Evolutionary conservation across 2,113 vertebrate species (phyloP), one percentile per base, ranked within the genome.

Genomic region (Channa argus): DNA sequence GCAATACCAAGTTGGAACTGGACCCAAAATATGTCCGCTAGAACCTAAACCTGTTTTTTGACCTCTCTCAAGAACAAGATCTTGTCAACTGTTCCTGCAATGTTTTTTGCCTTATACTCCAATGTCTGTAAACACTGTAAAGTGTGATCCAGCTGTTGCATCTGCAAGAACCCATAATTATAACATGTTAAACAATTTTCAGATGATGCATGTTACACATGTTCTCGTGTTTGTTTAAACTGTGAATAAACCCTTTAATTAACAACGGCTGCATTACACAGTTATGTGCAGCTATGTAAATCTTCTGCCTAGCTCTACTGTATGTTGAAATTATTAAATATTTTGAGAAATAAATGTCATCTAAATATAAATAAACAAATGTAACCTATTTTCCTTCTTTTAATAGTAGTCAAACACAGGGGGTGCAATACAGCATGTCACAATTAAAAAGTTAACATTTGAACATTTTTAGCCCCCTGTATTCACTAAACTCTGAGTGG

Each of bases 211-310:
- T 64, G 24, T 13, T 66, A 9, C 34, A 38, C 8, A 53, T 24
- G 24, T 36, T 41, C 10, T 15, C 36, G 14, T 60, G 41, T 77
- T 50, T 37, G 41, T 54, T 49, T 11, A 10, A 62, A 77, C 36
- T 33, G 12, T 8, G 37, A 63, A 69, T 69, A 6, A 49, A 11
- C n/a, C 51, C 10, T 36, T 63, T 51, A 34, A 52, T 11, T 12
- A 24, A 24, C 24, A 24, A 46, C 15, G 6, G n/a, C 8, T 45
- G 2, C 3, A 50, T 12, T 36, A 67, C 14, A 45, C 39, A 15
- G 52, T 5, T 36, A 11, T 3, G n/a, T 11, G 24, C 24, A 24
- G 24, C 24, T 24, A 24, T 24, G 24, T 24, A 24, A 24, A 24
- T 24, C 24, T 24, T 24, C 24, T 24, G 24, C 24, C 24, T 24